Evolutionary conservation across 1,140 invertebrate species (phyloP), one percentile per base, ranked within the genome.

Genomic region (Drosophila saltans): DNA sequence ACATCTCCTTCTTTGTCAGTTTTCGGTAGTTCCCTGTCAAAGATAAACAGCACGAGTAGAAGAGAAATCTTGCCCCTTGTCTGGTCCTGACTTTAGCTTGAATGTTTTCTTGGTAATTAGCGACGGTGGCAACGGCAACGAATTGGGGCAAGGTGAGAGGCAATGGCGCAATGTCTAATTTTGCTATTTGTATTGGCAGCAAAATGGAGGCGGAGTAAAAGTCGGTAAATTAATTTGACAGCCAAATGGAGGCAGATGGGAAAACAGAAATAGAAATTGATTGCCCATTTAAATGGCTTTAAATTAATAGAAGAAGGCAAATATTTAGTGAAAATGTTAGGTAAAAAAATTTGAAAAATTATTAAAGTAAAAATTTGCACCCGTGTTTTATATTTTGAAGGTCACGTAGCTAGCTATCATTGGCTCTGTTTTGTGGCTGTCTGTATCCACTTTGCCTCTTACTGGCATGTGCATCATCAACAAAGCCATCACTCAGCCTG

Each of bases 1-100:
- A 24, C 24, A n/a, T 21, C 45, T 28, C 61, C 69, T 69, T 62
- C 55, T 68, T 52, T 67, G 39, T 66, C 48, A 63, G 75, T 77
- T 67, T 71, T 66, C 58, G 64, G 72, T 83, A 86, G 83, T 86
- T 86, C 45, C 45, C 21, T 26, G 45, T 52, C 24, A 52, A 52
- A 26, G 45, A 52, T 52, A 52, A 52, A 26, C 45, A 52, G 45
- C 45, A 52, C 26, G 10, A 52, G 45, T 16, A 21, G 21, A 48
- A 52, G 45, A 52, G 45, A 52, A 52, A 8, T 24, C 24, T 52
- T 52, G 21, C 45, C 21, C 45, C 21, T 48, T 48, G 3, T 48
- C 45, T 48, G 45, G 16, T 21, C 7, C 45, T 48, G 45, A 52
- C 45, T 52, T 52, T 52, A 52, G 21, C 45, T 52, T 52, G 21